Conservation (phyloP, 2,888 invertebrate genomes). For the Leptodirus hochenwartii region DNA sequence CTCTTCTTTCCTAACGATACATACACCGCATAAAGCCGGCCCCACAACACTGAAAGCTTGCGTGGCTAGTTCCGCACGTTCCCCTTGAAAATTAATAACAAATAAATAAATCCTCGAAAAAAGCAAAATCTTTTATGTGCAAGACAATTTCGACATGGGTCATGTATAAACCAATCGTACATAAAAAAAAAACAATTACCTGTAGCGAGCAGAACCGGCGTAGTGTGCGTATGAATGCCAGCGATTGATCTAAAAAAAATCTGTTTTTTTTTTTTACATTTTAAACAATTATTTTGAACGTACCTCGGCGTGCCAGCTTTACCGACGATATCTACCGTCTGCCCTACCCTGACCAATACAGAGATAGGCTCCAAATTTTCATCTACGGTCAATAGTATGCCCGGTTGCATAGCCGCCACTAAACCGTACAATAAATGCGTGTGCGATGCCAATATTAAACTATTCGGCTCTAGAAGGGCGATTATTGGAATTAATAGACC, state of each 20-base stretch:
- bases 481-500: constrained; percentile 22
- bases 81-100: no score
- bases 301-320: constrained; percentile 76
- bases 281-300: no score
- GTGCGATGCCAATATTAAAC: constrained; percentile 62
- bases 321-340: constrained; percentile 97
- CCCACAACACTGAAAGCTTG: constrained; percentile 87
- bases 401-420: constrained; percentile 93
- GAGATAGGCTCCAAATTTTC: constrained; percentile 81
- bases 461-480: constrained; percentile 20
- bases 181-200: no score
- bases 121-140: no score
- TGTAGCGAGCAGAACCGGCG: constrained; percentile 86
- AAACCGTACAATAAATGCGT: constrained; percentile 89
- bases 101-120: no score
- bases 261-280: no score
- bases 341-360: constrained; percentile 78
- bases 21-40: constrained; percentile 95
- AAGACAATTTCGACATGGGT: no score
- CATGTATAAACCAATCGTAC: no score
- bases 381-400: constrained; percentile 94
- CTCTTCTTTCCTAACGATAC: constrained; percentile 82
- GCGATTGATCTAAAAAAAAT: no score
- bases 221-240: constrained; percentile 97
- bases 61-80: constrained; percentile 92